These are phyloP conservation scores for Branchellion lobata DNA, from an alignment of 2,888 invertebrate genomes.

Conservation along the genomic window DNA sequence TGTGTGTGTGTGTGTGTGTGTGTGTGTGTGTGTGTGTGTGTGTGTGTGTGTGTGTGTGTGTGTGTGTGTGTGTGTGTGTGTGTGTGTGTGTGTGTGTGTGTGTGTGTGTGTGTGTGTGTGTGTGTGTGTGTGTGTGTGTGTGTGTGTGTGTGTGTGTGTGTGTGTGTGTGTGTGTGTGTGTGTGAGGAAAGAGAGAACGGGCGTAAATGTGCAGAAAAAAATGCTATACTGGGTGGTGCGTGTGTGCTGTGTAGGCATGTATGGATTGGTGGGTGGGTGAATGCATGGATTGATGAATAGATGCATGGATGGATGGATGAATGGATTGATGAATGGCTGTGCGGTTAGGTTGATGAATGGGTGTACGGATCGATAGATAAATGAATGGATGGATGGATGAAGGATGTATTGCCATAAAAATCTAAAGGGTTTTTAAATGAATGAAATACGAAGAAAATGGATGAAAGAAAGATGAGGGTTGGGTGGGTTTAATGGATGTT, in stretches of 20 bases:
- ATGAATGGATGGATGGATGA: constrained; percentile 4
- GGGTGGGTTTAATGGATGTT: no score
- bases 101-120: constrained; percentile 17
- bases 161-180: constrained; percentile 19
- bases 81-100: constrained; percentile 17
- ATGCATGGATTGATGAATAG: not conserved
- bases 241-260: not conserved
- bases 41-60: not conserved
- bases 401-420: not conserved
- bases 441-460: constrained; percentile 5
- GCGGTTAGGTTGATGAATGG: not conserved
- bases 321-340: not conserved
- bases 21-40: no score
- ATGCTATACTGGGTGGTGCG: not conserved
- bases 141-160: constrained; percentile 17
- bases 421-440: not conserved
- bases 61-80: constrained; percentile 17
- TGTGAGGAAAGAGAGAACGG: not conserved
- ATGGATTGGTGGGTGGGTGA: not conserved
- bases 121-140: constrained; percentile 17
- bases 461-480: not conserved
- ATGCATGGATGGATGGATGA: constrained; percentile 7
- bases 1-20: no score
- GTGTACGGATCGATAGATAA: not conserved
- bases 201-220: not conserved